These are phyloP conservation scores for Montipora foliosa DNA, from an alignment of 64 coral and sea anemone species.

Conservation along the genomic window DNA sequence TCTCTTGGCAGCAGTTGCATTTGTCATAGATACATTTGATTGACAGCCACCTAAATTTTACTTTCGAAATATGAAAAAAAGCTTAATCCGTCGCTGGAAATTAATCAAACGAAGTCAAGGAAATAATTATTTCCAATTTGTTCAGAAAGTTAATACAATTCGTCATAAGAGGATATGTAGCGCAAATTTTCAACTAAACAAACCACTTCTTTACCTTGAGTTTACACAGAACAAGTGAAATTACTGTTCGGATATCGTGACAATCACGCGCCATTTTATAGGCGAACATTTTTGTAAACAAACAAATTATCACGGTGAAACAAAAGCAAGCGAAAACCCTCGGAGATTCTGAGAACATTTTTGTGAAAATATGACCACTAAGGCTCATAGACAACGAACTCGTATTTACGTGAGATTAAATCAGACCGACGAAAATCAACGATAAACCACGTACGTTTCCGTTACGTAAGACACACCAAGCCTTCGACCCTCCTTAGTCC, in stretches of 20 bases:
- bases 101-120: too few relatives aligned
- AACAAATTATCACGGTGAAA: background rate
- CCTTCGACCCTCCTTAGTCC: background rate
- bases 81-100: too few relatives aligned
- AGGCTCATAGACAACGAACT: background rate
- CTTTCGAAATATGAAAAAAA: too few relatives aligned
- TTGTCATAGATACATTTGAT: too few relatives aligned
- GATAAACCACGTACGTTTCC: background rate
- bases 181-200: background rate
- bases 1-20: too few relatives aligned
- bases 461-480: background rate
- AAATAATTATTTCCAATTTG: too few relatives aligned
- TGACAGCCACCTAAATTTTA: too few relatives aligned
- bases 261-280: too few relatives aligned
- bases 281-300: background rate
- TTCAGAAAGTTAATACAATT: background rate
- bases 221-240: too few relatives aligned
- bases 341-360: background rate
- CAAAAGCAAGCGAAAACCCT: too few relatives aligned
- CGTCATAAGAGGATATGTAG: background rate
- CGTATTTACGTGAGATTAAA: background rate
- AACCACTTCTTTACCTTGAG: too few relatives aligned
- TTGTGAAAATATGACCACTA: background rate
- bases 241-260: too few relatives aligned
- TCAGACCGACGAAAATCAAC: background rate